phyloP scores from a whole-genome alignment of 2,113 vertebrate species.

The Turnix velox region DNA sequence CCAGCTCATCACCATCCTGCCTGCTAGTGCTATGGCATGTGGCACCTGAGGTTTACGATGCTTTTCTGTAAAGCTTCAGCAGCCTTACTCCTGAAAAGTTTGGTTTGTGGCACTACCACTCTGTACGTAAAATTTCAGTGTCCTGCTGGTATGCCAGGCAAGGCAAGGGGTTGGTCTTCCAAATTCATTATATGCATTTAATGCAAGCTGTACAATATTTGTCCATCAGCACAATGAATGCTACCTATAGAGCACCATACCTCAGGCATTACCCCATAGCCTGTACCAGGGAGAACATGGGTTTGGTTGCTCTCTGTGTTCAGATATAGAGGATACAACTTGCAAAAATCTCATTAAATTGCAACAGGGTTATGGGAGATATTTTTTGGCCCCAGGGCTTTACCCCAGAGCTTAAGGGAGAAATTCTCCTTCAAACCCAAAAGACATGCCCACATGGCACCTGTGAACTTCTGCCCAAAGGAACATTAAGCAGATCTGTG shows the following conservation, averaged over 20 bases:
- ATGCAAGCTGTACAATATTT: not conserved
- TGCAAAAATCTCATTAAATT: not conserved
- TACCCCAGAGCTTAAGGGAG: not conserved
- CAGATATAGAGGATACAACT: not conserved
- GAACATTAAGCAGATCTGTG: rapidly evolving
- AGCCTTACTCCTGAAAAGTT: not conserved
- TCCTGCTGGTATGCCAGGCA: not conserved
- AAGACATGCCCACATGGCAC: rapidly evolving
- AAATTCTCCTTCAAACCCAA: not conserved
- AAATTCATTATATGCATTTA: not conserved
- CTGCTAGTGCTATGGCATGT: not conserved
- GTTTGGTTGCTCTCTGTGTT: not conserved
- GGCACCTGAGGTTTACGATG: not conserved
- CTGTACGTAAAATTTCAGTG: not conserved
- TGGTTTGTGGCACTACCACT: not conserved
- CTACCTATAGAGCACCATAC: rapidly evolving
- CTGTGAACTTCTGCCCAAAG: not conserved
- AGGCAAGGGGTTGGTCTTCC: not conserved
- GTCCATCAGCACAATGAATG: rapidly evolving
- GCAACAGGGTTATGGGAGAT: rapidly evolving
- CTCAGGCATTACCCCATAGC: not conserved
- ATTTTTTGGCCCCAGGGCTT: not conserved
- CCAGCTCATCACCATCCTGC: rapidly evolving
- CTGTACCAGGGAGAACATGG: rapidly evolving
- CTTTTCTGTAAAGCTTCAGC: not conserved